phyloP scores from a whole-genome alignment of 2,888 invertebrate genomes.

The Litoditis marina region DNA sequence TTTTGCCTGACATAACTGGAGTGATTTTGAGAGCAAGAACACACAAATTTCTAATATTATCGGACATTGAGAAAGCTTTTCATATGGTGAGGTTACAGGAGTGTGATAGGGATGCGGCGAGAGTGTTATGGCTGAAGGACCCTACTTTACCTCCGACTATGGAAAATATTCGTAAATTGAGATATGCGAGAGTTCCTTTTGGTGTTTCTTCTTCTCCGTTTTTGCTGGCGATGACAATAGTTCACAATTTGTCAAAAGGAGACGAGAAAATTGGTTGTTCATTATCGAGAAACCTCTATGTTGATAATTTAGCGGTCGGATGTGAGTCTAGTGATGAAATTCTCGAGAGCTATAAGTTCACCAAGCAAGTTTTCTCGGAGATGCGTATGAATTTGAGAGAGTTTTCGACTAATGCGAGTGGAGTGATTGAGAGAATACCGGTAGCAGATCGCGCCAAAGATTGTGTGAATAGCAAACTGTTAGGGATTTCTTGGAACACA shows the following conservation, averaged over 20 bases:
- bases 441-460: background rate
- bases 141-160: background rate
- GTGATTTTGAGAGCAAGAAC: constrained; percentile 9
- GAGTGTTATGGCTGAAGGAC: constrained; percentile 6
- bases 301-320: background rate
- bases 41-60: constrained; percentile 13
- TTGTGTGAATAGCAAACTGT: background rate
- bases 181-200: constrained; percentile 13
- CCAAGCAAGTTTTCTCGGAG: background rate
- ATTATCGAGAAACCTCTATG: background rate
- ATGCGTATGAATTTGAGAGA: constrained; percentile 1
- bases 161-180: constrained; percentile 3
- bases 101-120: constrained; percentile 14
- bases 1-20: constrained; percentile 13
- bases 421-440: background rate
- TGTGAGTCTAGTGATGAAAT: background rate
- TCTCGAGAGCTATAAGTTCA: background rate
- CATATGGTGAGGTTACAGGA: constrained; percentile 5
- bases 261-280: background rate
- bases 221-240: background rate
- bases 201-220: constrained; percentile 4
- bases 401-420: background rate
- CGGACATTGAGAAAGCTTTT: constrained; percentile 19
- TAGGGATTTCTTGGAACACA: background rate
- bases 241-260: background rate